phyloP scores from a whole-genome alignment of 2,797 vertebrate genomes.

The Eurystomus glaucurus region DNA sequence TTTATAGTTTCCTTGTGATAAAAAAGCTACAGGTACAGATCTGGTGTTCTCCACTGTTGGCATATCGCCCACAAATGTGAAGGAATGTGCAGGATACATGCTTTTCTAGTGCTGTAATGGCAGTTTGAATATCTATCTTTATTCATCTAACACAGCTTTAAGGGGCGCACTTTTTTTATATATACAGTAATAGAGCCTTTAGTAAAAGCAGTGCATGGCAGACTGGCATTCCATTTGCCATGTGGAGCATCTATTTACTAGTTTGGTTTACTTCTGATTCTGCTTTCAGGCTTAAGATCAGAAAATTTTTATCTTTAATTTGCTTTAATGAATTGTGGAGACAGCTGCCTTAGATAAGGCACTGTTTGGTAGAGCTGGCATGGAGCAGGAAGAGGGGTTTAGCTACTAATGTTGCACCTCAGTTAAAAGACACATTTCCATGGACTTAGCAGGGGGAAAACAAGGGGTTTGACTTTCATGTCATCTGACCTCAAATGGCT shows the following conservation, averaged over 20 bases:
- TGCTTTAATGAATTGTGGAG: not conserved
- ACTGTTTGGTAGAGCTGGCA: not conserved
- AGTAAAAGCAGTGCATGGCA: not conserved
- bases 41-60: not conserved
- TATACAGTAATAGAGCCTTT: not conserved
- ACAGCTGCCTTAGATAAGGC: not conserved
- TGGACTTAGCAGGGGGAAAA: not conserved
- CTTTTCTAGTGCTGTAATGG: not conserved
- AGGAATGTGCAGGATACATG: not conserved
- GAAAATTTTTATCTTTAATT: not conserved
- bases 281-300: not conserved
- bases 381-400: not conserved
- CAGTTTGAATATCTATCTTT: not conserved
- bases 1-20: not conserved
- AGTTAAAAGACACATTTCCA: not conserved
- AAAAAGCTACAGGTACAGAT: not conserved
- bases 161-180: not conserved
- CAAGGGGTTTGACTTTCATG: accelerated
- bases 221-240: not conserved
- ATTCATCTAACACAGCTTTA: not conserved
- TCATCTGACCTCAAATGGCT: not conserved
- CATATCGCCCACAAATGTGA: not conserved
- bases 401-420: not conserved
- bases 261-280: not conserved
- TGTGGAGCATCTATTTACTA: not conserved